A percentile compares a stretch with the other conserved stretches of the same genome.
These are phyloP conservation scores for Tenthredo notha DNA, from an alignment of 2,888 invertebrate species.

Conservation along the genomic window DNA sequence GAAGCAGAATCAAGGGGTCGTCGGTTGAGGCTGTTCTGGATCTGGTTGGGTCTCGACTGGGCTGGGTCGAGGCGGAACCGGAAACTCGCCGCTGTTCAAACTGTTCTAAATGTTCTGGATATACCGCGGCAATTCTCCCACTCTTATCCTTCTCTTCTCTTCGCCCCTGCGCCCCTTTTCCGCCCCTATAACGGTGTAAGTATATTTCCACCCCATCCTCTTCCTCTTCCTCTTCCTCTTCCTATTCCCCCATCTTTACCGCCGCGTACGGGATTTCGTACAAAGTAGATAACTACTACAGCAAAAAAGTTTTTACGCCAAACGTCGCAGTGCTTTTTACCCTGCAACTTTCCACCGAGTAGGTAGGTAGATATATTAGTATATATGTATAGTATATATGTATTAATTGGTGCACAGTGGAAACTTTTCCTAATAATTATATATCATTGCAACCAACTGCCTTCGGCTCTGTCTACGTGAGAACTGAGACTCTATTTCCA, in stretches of 20 bases:
- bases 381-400: no score
- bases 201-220: constrained; percentile 42
- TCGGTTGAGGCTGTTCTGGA: constrained; percentile 41
- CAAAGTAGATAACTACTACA: constrained; percentile 33
- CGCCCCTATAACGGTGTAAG: constrained; percentile 46
- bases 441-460: neutral
- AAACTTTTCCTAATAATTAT: constrained; percentile 4
- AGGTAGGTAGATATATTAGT: neutral
- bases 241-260: constrained; percentile 38
- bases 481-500: neutral
- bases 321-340: constrained; percentile 15
- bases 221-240: constrained; percentile 55
- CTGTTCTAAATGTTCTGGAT: constrained; percentile 49
- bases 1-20: constrained; percentile 51
- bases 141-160: constrained; percentile 54
- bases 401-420: neutral
- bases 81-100: constrained; percentile 50
- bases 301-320: constrained; percentile 40
- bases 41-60: constrained; percentile 33
- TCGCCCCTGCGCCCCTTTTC: constrained; percentile 38
- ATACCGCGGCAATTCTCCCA: constrained; percentile 15
- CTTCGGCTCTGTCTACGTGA: neutral
- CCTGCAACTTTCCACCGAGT: neutral
- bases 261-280: constrained; percentile 40
- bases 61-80: constrained; percentile 47